phyloP scores from a whole-genome alignment of 2,797 vertebrate species.

The Pangasius macronema region DNA sequence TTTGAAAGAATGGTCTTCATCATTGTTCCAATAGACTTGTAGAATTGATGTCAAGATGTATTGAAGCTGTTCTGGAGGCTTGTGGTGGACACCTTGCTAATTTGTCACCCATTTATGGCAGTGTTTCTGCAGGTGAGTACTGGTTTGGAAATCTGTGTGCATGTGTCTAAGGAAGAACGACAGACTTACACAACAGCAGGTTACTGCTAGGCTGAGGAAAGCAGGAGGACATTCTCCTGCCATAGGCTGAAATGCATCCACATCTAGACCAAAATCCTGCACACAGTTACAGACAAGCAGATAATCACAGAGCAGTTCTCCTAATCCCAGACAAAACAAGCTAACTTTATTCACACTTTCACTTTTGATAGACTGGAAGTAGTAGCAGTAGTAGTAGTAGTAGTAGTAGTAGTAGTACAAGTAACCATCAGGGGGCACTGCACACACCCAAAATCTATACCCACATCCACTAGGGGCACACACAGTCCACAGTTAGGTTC shows the following conservation, averaged over 20 bases:
- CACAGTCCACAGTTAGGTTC: neutral
- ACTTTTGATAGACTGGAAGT: neutral
- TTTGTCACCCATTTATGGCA: neutral
- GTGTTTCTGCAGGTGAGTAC: neutral
- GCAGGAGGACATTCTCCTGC: slow-evolving; percentile 82
- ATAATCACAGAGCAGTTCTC: neutral
- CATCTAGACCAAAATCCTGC: slow-evolving; percentile 92
- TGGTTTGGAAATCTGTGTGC: neutral
- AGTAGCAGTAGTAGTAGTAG: no score
- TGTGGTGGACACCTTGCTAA: neutral
- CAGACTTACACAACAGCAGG: slow-evolving; percentile 88
- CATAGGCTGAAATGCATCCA: slow-evolving; percentile 84
- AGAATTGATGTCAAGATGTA: neutral
- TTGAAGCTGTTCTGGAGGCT: neutral
- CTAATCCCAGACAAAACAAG: neutral
- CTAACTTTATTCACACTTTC: neutral
- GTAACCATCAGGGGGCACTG: neutral
- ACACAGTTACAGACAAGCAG: neutral
- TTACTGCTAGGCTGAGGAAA: slow-evolving; percentile 86
- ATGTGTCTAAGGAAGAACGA: neutral
- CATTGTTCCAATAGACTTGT: neutral
- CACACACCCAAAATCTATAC: neutral
- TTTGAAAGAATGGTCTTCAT: neutral
- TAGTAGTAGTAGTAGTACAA: neutral
- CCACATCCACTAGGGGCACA: neutral